A percentile compares a stretch with the other conserved stretches of the same genome.
phyloP scores from a whole-genome alignment of 2,113 vertebrate genomes.

The Polypterus bichir region DNA sequence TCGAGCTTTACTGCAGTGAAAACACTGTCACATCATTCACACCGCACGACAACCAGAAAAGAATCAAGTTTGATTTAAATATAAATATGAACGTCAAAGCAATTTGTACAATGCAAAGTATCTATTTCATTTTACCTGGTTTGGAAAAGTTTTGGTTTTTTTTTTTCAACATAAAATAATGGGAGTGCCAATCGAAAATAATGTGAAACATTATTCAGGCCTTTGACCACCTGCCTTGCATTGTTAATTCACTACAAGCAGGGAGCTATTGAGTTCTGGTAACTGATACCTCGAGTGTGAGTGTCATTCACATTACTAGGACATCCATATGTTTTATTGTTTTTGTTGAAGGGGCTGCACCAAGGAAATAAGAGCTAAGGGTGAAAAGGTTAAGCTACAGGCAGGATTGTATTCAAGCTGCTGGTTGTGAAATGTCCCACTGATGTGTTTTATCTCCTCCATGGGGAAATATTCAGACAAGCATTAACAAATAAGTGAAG shows the following conservation, averaged over 20 bases:
- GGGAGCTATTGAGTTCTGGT: slow-evolving; percentile 55
- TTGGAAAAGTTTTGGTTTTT: neutral
- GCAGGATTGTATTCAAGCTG: slow-evolving; percentile 16
- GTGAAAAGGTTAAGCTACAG: slow-evolving; percentile 57
- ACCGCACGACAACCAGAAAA: too few species aligned
- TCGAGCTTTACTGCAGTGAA: too few species aligned
- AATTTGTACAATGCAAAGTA: too few species aligned
- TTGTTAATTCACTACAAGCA: slow-evolving; percentile 54
- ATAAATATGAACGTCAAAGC: too few species aligned
- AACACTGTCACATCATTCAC: too few species aligned
- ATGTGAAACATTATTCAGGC: slow-evolving; percentile 48
- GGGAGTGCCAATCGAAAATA: slow-evolving; percentile 37
- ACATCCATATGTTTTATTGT: slow-evolving; percentile 13
- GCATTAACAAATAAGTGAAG: too few species aligned
- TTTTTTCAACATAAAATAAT: slow-evolving; percentile 34
- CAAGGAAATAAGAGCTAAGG: slow-evolving; percentile 22
- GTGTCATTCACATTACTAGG: slow-evolving; percentile 15
- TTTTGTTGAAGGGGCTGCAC: slow-evolving; percentile 20
- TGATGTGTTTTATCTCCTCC: too few species aligned
- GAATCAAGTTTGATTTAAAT: too few species aligned
- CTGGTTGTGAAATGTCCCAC: too few species aligned
- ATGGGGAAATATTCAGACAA: too few species aligned
- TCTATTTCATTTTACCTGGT: too few species aligned
- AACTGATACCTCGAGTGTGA: slow-evolving; percentile 40
- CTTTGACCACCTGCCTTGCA: slow-evolving; percentile 55